These are phyloP conservation scores for Actias luna DNA, from an alignment of 2,888 invertebrate species.

Conservation along the genomic window DNA sequence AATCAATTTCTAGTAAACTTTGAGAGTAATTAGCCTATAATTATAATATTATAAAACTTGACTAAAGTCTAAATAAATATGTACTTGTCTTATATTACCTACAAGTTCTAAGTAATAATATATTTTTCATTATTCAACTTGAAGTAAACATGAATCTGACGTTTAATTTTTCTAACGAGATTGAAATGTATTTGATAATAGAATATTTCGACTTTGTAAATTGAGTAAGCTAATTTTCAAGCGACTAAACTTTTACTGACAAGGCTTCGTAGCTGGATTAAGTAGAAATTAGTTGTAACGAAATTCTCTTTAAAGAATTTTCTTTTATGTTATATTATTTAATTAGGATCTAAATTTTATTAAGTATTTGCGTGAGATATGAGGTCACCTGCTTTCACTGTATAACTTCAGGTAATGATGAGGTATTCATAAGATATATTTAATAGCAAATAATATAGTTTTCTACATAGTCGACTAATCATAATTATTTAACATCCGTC, in stretches of 20 bases:
- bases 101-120: no score
- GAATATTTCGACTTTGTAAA: constrained; percentile 7
- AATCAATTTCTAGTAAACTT: no score
- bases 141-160: neutral
- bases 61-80: no score
- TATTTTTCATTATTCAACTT: neutral
- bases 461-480: no score
- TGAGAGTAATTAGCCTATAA: no score
- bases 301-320: constrained; percentile 11
- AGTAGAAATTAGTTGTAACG: constrained; percentile 14
- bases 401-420: neutral
- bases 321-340: constrained; percentile 7
- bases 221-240: constrained; percentile 16
- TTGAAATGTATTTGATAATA: constrained; percentile 9
- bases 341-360: neutral
- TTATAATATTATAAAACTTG: no score
- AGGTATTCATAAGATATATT: neutral
- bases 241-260: constrained; percentile 15
- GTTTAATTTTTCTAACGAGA: constrained; percentile 7
- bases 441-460: no score
- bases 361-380: neutral
- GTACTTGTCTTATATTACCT: no score
- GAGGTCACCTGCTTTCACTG: neutral
- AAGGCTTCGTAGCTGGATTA: constrained; percentile 1
- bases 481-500: no score